Evolutionary conservation across 2,888 invertebrate species (phyloP).

Genomic region (Hemithea aestivaria): DNA sequence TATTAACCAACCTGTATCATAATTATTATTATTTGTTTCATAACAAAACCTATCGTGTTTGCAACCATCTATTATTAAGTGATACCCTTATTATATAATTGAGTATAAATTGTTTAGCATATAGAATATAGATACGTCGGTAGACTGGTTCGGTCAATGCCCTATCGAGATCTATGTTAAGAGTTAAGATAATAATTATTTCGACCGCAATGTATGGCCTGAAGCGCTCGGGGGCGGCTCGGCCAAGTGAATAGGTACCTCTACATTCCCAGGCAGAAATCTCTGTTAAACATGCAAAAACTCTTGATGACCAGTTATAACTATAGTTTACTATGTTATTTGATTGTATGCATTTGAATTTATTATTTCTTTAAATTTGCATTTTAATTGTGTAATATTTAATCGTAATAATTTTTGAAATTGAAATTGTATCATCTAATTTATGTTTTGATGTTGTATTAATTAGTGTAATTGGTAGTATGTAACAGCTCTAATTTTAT

Average conservation of each 20-base stretch:
- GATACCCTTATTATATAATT: slow-evolving; percentile 12
- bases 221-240: slow-evolving; percentile 50
- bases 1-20: not conserved
- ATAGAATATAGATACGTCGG: slow-evolving; percentile 13
- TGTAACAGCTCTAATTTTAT: no score
- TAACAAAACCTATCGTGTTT: slow-evolving; percentile 7
- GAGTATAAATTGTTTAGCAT: slow-evolving; percentile 12
- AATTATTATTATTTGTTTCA: no score
- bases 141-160: slow-evolving; percentile 57
- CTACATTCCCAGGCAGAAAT: slow-evolving; percentile 21
- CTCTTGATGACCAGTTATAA: slow-evolving; percentile 4
- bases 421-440: no score
- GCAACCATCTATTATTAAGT: slow-evolving; percentile 15
- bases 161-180: slow-evolving; percentile 67
- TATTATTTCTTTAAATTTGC: no score
- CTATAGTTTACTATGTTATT: slow-evolving; percentile 1
- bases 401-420: no score
- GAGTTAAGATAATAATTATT: slow-evolving; percentile 75
- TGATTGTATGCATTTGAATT: no score
- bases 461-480: no score
- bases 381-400: no score
- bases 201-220: slow-evolving; percentile 65
- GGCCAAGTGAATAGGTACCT: slow-evolving; percentile 41
- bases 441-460: no score
- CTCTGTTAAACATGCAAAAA: slow-evolving; percentile 28